A percentile compares a stretch with the other conserved stretches of the same genome.
phyloP scores from a whole-genome alignment of 2,797 vertebrate genomes.

The Carcharodon carcharias region DNA sequence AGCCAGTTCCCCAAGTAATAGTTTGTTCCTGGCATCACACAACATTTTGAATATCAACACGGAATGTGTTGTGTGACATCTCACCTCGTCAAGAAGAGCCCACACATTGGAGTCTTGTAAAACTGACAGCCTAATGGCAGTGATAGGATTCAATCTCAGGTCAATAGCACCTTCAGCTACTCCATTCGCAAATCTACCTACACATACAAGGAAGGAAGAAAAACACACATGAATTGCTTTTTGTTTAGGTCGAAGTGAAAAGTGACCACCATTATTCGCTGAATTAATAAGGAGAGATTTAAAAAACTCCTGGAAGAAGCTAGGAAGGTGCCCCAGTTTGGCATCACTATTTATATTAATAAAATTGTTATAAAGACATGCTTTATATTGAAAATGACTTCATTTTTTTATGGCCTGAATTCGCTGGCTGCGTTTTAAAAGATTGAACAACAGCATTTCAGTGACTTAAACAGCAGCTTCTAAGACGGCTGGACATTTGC shows the following conservation, averaged over 20 bases:
- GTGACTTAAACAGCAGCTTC: too few relatives aligned
- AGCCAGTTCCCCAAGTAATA: not conserved
- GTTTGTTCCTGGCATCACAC: not conserved
- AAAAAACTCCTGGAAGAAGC: not conserved
- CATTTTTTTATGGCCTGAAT: too few relatives aligned
- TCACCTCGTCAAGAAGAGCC: slow-evolving; percentile 95
- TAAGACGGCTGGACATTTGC: too few relatives aligned
- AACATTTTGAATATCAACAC: not conserved
- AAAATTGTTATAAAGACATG: not conserved
- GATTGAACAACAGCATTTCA: too few relatives aligned
- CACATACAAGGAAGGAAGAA: slow-evolving; percentile 11
- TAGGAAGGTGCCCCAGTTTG: not conserved
- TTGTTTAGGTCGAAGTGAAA: not conserved
- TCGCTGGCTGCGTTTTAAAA: too few relatives aligned
- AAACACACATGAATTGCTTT: not conserved
- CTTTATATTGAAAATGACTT: too few relatives aligned
- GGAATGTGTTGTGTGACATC: slow-evolving; percentile 38
- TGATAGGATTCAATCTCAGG: slow-evolving; percentile 75
- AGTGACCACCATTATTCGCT: not conserved
- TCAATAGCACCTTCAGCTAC: slow-evolving; percentile 81
- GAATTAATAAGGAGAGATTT: not conserved
- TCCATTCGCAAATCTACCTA: slow-evolving; percentile 88
- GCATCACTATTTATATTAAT: not conserved
- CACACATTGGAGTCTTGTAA: slow-evolving; percentile 89
- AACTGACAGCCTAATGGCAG: slow-evolving; percentile 82